Evolutionary conservation across 2,113 vertebrate species (phyloP).

Genomic region (Echinops telfairi): DNA sequence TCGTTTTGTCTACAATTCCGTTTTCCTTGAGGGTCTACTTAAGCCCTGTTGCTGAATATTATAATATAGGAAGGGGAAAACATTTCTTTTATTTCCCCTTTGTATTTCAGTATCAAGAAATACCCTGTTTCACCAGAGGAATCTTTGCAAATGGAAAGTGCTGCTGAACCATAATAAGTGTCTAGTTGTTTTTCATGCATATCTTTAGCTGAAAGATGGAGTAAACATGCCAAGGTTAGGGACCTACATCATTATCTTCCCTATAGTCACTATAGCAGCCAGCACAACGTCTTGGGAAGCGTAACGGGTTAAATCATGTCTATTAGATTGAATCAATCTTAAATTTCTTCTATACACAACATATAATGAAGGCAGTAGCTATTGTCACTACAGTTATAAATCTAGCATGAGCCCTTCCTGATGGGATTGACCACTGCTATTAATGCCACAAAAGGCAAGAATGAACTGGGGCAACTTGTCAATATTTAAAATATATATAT

Average conservation of each 20-base stretch:
- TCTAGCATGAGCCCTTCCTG: not conserved
- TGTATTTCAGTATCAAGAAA: constrained; percentile 56
- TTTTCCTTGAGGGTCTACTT: constrained; percentile 5
- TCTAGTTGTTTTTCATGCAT: not conserved
- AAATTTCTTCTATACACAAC: not conserved
- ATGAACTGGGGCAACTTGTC: not conserved
- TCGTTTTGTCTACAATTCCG: not conserved
- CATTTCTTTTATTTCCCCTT: constrained; percentile 32
- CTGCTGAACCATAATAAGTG: not conserved
- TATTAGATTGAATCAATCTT: constrained; percentile 12
- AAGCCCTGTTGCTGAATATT: constrained; percentile 16
- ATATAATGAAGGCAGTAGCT: not conserved
- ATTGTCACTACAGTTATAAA: not conserved
- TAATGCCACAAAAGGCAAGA: not conserved
- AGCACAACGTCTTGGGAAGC: not conserved
- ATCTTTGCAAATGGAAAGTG: constrained; percentile 27
- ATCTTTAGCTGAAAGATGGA: constrained; percentile 36
- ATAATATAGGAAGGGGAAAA: not conserved
- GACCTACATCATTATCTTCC: not conserved
- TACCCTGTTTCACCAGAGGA: constrained; percentile 27
- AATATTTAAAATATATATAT: not conserved
- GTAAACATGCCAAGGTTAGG: not conserved
- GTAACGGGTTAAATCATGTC: not conserved
- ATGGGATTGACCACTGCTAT: not conserved
- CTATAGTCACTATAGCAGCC: not conserved